A percentile compares a stretch with the other conserved stretches of the same genome.
Evolutionary conservation across 2,888 invertebrate species (phyloP).

Genomic region (Catotricha subobsoleta): DNA sequence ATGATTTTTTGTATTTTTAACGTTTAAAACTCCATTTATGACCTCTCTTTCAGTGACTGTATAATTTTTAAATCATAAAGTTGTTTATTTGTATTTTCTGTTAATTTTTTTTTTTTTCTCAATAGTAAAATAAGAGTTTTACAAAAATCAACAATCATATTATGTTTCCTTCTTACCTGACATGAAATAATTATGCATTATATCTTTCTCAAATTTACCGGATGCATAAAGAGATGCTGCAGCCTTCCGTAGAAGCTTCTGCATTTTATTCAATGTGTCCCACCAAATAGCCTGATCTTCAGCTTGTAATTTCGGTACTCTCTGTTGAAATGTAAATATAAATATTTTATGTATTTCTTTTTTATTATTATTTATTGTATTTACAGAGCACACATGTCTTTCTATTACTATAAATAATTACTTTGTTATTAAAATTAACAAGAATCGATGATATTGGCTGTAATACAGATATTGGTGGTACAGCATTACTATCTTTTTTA

Average conservation of each 20-base stretch:
- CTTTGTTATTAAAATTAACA: constrained; percentile 95
- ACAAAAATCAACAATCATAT: too few relatives aligned
- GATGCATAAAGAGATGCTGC: constrained; percentile 66
- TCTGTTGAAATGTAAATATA: constrained; percentile 40
- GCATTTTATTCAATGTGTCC: constrained; percentile 91
- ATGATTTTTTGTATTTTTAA: constrained; percentile 88
- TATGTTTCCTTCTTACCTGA: constrained; percentile 46
- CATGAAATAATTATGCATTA: constrained; percentile 97
- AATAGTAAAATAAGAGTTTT: too few relatives aligned
- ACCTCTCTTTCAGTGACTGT: constrained; percentile 95
- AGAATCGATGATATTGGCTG: constrained; percentile 95
- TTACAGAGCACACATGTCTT: too few relatives aligned
- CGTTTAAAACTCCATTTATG: constrained; percentile 83
- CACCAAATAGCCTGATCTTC: constrained; percentile 97
- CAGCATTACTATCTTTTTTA: constrained; percentile 88
- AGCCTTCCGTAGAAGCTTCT: constrained; percentile 82
- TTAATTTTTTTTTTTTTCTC: too few relatives aligned
- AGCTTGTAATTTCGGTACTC: constrained; percentile 86
- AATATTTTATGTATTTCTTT: too few relatives aligned
- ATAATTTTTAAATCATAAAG: too few relatives aligned
- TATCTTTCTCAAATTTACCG: constrained; percentile 76
- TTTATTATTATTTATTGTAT: neutral
- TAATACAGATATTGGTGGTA: constrained; percentile 83
- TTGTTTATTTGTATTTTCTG: too few relatives aligned
- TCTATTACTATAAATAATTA: too few relatives aligned